These are phyloP conservation scores for Prietella phreatophila DNA, from an alignment of 2,113 vertebrate species.

Conservation along the genomic window DNA sequence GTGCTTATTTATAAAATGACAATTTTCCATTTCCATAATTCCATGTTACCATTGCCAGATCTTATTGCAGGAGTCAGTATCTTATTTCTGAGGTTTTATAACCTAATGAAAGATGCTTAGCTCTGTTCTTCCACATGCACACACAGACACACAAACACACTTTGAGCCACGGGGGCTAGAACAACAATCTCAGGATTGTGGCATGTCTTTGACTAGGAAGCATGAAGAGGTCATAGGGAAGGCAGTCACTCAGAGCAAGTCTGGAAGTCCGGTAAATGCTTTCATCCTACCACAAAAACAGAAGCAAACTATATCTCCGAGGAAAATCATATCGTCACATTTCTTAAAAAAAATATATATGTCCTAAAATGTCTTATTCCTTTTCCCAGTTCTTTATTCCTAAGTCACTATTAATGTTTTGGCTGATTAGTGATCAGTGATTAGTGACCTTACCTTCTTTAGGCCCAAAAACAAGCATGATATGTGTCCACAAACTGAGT, in stretches of 20 bases:
- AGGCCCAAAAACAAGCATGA: background rate
- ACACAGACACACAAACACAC: conserved; percentile 31
- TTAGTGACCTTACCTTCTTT: background rate
- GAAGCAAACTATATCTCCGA: background rate
- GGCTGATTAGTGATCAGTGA: background rate
- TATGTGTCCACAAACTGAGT: background rate
- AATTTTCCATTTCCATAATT: conserved; percentile 79
- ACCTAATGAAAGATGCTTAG: conserved; percentile 80
- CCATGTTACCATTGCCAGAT: conserved; percentile 79
- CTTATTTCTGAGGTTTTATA: conserved; percentile 78
- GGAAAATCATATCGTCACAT: background rate
- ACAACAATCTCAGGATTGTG: conserved; percentile 71
- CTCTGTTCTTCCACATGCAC: conserved; percentile 39
- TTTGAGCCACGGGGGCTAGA: conserved; percentile 63
- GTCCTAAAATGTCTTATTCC: background rate
- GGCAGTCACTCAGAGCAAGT: conserved; percentile 54
- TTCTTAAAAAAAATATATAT: background rate
- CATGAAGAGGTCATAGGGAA: conserved; percentile 66
- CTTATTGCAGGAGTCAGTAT: conserved; percentile 72
- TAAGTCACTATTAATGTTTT: background rate
- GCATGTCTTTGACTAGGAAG: conserved; percentile 70
- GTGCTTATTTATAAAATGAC: conserved; percentile 81
- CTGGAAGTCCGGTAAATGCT: background rate
- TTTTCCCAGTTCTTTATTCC: background rate
- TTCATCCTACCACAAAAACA: conserved; percentile 10